phyloP scores from a whole-genome alignment of 1,140 invertebrate species.

The Drosophila busckii region DNA sequence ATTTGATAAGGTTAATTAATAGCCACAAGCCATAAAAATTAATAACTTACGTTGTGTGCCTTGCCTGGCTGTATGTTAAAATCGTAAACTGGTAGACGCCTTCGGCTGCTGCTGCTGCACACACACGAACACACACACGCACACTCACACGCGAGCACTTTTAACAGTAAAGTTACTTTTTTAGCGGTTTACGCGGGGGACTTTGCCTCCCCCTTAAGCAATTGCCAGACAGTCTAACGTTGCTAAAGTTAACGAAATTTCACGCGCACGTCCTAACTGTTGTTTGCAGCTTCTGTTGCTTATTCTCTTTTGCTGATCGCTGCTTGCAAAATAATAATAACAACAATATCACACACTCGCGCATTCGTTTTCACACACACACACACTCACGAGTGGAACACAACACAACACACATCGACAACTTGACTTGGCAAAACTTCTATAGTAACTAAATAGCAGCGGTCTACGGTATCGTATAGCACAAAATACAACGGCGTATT shows the following conservation, averaged over 20 bases:
- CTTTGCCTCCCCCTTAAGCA: no score
- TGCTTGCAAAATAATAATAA: slow-evolving; percentile 27
- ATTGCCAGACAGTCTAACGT: background rate
- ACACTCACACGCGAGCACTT: slow-evolving; percentile 1
- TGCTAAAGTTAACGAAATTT: slow-evolving; percentile 14
- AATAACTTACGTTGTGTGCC: slow-evolving; percentile 43
- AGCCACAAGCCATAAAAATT: slow-evolving; percentile 28
- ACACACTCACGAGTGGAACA: slow-evolving; percentile 11
- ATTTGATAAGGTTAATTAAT: slow-evolving; percentile 46
- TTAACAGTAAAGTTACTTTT: background rate
- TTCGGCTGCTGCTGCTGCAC: slow-evolving; percentile 2
- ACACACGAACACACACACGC: background rate
- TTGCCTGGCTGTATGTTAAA: background rate
- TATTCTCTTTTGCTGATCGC: slow-evolving; percentile 23
- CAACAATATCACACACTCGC: slow-evolving; percentile 1
- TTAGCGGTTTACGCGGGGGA: background rate
- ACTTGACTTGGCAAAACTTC: slow-evolving; percentile 78
- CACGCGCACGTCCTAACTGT: slow-evolving; percentile 30
- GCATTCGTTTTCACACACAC: no score
- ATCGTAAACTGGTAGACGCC: slow-evolving; percentile 4
- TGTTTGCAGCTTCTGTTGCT: slow-evolving; percentile 1
- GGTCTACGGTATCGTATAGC: slow-evolving; percentile 68
- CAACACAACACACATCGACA: slow-evolving; percentile 32
- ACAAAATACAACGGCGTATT: slow-evolving; percentile 57
- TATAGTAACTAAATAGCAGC: slow-evolving; percentile 75